A percentile compares a stretch with the other conserved stretches of the same genome.
Conservation (phyloP, 1,140 invertebrate genomes). For the Drosophila kanapiae region DNA sequence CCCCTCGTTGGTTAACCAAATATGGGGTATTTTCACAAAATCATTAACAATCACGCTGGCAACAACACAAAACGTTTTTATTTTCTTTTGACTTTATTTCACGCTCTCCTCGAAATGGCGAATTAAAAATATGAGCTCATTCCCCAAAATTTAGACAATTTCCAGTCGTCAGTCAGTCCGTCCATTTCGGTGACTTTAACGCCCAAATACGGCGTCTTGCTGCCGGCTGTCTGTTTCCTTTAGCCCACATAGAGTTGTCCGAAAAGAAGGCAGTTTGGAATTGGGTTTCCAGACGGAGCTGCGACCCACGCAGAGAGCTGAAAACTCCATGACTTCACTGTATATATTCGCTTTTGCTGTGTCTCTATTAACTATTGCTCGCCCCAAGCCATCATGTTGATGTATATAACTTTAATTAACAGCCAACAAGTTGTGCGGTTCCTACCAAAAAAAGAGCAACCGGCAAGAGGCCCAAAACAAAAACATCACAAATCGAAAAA, state of each 20-base stretch:
- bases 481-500: slow-evolving; percentile 37
- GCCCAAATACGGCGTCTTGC: slow-evolving; percentile 67
- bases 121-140: slow-evolving; percentile 70
- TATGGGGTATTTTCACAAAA: slow-evolving; percentile 25
- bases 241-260: slow-evolving; percentile 71
- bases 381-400: slow-evolving; percentile 16
- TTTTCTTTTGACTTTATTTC: slow-evolving; percentile 38
- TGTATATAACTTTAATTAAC: slow-evolving; percentile 73
- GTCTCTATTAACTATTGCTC: slow-evolving; percentile 50
- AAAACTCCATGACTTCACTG: slow-evolving; percentile 39
- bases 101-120: slow-evolving; percentile 52
- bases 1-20: neutral
- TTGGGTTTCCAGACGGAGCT: slow-evolving; percentile 70
- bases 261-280: slow-evolving; percentile 56
- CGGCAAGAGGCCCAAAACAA: slow-evolving; percentile 46
- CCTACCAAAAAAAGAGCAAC: slow-evolving; percentile 42
- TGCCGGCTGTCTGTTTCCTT: slow-evolving; percentile 66
- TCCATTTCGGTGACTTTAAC: slow-evolving; percentile 65
- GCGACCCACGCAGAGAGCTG: slow-evolving; percentile 33
- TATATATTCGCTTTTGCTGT: slow-evolving; percentile 20
- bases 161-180: slow-evolving; percentile 20
- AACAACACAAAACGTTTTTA: slow-evolving; percentile 34
- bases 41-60: slow-evolving; percentile 37
- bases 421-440: slow-evolving; percentile 57
- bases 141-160: slow-evolving; percentile 64